Conservation (phyloP, 2,797 vertebrate species). For the Morelia viridis region DNA sequence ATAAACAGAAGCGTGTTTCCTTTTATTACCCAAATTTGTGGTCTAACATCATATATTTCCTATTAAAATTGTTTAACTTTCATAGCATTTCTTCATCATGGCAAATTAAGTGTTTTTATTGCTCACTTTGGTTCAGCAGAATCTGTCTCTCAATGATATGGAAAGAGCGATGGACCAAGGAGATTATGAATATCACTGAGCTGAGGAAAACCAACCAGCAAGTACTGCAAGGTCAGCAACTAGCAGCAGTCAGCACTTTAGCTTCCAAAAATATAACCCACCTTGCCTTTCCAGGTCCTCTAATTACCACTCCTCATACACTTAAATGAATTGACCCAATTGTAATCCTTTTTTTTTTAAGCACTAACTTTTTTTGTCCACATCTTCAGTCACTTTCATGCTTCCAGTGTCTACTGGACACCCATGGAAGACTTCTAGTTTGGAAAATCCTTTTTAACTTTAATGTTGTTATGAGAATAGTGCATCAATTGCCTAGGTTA, state of each 20-base stretch:
- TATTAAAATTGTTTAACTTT: background rate
- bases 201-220: background rate
- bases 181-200: background rate
- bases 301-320: constrained; percentile 35
- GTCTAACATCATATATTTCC: background rate
- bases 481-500: background rate
- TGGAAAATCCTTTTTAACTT: constrained; percentile 6
- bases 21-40: background rate
- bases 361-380: constrained; percentile 22
- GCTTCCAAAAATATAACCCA: constrained; percentile 34
- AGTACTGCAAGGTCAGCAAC: rapidly evolving
- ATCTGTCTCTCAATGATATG: background rate
- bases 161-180: constrained; percentile 9
- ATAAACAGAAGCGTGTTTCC: background rate
- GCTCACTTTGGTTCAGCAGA: background rate
- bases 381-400: constrained; percentile 44
- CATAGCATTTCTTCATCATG: background rate
- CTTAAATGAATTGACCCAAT: constrained; percentile 45
- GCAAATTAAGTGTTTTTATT: background rate
- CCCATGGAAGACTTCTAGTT: constrained; percentile 22
- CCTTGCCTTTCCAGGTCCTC: background rate
- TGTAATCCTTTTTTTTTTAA: constrained; percentile 18
- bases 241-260: constrained; percentile 20
- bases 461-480: background rate
- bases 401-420: constrained; percentile 31